Evolutionary conservation across 2,113 vertebrate genomes (phyloP).

Genomic region (Oryctolagus cuniculus): mOryCun1.1 NC_091432.1:151799001-151799500

Average conservation of each 20-base stretch:
- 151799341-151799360: not conserved
- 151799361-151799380: not conserved
- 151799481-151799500: too few relatives aligned
- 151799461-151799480: too few relatives aligned
- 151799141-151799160: slow-evolving; percentile 34
- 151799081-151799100: not conserved
- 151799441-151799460: too few relatives aligned
- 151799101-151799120: not conserved
- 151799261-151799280: not conserved
- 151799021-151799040: not conserved
- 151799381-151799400: too few relatives aligned
- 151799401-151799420: too few relatives aligned
- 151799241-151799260: not conserved
- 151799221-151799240: not conserved
- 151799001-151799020: not conserved
- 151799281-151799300: not conserved
- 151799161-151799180: not conserved
- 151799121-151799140: not conserved
- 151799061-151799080: not conserved
- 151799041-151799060: not conserved
- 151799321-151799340: slow-evolving; percentile 16
- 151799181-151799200: not conserved
- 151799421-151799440: too few relatives aligned
- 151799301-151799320: slow-evolving; percentile 5
- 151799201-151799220: slow-evolving; percentile 20